Conservation (phyloP, 2,888 invertebrate genomes). For the Agrochola lychnidis region DNA sequence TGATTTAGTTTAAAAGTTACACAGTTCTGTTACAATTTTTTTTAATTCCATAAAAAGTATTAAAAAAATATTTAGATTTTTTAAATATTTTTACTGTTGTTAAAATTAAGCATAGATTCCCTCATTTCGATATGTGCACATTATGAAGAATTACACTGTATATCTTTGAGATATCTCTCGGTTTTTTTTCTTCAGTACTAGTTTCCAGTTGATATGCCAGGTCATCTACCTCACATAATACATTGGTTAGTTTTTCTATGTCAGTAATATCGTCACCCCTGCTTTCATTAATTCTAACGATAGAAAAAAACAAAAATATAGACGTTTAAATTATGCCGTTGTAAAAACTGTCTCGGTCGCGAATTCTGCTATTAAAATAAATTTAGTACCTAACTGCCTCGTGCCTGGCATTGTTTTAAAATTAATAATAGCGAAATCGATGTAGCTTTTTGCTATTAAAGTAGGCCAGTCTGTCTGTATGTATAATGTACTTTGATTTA, state of each 20-base stretch:
- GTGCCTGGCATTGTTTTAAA: constrained; percentile 61
- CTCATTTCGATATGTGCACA: too few species aligned
- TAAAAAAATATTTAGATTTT: too few species aligned
- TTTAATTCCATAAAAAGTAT: too few species aligned
- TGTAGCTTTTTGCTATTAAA: constrained; percentile 14
- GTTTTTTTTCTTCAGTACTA: background rate
- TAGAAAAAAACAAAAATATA: background rate
- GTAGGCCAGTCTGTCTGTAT: constrained; percentile 9
- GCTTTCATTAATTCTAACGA: background rate
- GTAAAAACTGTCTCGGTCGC: constrained; percentile 5
- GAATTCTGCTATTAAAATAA: constrained; percentile 32
- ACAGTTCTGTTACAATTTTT: too few species aligned
- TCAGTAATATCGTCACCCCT: background rate
- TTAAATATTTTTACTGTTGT: too few species aligned
- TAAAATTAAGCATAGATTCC: too few species aligned
- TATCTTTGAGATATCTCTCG: background rate
- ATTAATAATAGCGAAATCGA: constrained; percentile 33
- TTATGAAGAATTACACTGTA: too few species aligned
- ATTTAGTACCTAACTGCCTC: constrained; percentile 36
- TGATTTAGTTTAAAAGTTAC: too few species aligned
- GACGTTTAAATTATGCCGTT: constrained; percentile 11
- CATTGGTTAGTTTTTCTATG: background rate
- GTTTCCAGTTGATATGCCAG: background rate
- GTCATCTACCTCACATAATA: background rate
- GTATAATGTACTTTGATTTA: background rate